Percentiles rank a stretch among this genome's conserved stretches.
Evolutionary conservation across 2,797 vertebrate species (phyloP).

Genomic region (Ceyx erithaca): DNA sequence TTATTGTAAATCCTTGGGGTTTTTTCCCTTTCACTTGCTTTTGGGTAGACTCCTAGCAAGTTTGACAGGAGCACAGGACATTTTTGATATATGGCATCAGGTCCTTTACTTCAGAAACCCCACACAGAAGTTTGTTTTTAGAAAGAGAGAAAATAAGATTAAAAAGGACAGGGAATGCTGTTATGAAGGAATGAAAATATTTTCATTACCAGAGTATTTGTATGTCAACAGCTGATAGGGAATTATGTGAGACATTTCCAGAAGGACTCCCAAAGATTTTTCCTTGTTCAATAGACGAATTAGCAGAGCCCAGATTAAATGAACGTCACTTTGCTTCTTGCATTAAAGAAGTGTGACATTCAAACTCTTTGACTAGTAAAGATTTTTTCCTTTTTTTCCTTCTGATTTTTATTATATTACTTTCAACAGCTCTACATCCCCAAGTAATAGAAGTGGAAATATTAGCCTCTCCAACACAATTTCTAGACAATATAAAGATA

Average conservation of each 20-base stretch:
- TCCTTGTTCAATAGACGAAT: constrained; percentile 43
- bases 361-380: neutral
- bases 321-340: constrained; percentile 37
- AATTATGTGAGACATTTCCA: constrained; percentile 81
- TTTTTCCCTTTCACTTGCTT: neutral
- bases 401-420: neutral
- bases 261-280: constrained; percentile 76
- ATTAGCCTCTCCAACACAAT: neutral
- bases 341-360: constrained; percentile 35
- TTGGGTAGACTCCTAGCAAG: constrained; percentile 5
- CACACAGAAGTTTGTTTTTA: constrained; percentile 90
- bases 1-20: neutral
- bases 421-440: neutral
- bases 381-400: constrained; percentile 27
- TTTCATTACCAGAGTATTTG: constrained; percentile 89
- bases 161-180: constrained; percentile 78
- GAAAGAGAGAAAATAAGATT: constrained; percentile 80
- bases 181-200: constrained; percentile 91
- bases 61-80: neutral
- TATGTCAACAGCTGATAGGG: constrained; percentile 90
- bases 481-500: neutral
- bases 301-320: constrained; percentile 61
- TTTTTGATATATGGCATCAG: constrained; percentile 12
- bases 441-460: neutral
- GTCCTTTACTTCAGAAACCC: constrained; percentile 52